Evolutionary conservation across 2,113 vertebrate species (phyloP), one percentile per base, ranked within the genome.

Genomic region (Chaetodon auriga): DNA sequence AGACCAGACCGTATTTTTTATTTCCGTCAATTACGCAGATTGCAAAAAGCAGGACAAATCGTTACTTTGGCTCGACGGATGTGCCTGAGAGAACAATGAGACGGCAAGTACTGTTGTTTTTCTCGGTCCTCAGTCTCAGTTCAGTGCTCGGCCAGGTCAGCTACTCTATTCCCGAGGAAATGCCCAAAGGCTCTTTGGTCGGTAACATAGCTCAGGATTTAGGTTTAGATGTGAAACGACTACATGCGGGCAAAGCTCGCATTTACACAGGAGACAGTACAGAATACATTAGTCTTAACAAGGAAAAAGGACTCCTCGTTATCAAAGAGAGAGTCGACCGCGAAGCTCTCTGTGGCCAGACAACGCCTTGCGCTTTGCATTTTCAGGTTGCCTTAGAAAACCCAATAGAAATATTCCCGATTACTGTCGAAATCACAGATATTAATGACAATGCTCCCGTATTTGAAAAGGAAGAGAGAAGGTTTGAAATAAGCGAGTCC

Each of bases 251-350:
- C 9, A 93, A 92, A 64, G 92, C 93, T 7, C 84, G 86, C 1
- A 85, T 96, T 6, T 88, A 91, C 75, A 90, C 91, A 0, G 80
- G 92, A 23, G 91, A 93, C 60, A 93, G 72, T 7, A 77, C 64
- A 14, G 90, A 78, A 0, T 68, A 1, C 43, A 16, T 89, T 16
- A 80, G 82, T 76, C 0, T 90, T 58, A 85, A 77, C 11, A 85
- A 76, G 75, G 85, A 90, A 7, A 87, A 68, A 57, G 88, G 85
- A 61, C 57, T 82, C 68, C 85, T 90, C 62, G 64, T 91, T 0
- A 73, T 96, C 15, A 95, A 89, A 35, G 88, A 95, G 36, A 96
- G 92, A 85, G 94, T 97, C 49, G 96, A 97, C 87, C 81, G 96
- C 64, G 97, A 97, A 66, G 48, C 55, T 2, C 84, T 97, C 4